Base-by-base conservation (phyloP, 2,888 invertebrate genomes). In the Camptogramma bilineatum region DNA sequence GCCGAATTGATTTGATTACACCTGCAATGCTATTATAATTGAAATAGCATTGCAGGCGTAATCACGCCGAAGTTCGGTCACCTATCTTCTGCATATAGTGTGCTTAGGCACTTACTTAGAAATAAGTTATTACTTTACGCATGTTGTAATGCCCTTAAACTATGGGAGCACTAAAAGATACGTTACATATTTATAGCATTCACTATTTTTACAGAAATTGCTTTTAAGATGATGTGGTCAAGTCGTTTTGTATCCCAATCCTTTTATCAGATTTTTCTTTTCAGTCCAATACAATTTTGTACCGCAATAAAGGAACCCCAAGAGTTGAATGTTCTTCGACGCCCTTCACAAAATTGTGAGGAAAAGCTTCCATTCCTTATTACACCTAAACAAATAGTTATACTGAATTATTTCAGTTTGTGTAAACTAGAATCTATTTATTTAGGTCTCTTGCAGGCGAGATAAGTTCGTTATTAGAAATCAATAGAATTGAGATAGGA, bases 321-420 rank as follows among this genome's bases (percentile, higher is more conserved):
- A 8, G n/a, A 48, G 21, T 34, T 48, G 24, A 53, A 17, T 21
- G 24, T 17, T 44, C 39, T 10, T 10, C 24, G 39, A 39, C 39
- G 24, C 31, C 51, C 42, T 55, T 54, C 50, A 51, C 51, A 2
- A 62, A 54, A 62, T 55, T 54, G 53, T n/a, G 39, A 53, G 48
- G 28, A 10, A 46, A 53, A 13, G 24, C 34, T 52, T 13, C n/a
- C 17, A 24, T 39, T 60, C 48, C 42, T 24, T n/a, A 48, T 4
- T 1, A 5, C 13, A 46, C 57, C n/a, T 4, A 31, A 46, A 5
- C 8, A 19, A 46, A n/a, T 19, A 18, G 44, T 16, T 8, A 44
- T 1, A 16, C 7, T 44, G 17, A 44, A 44, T 39, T 39, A 39
- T 3, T 39, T 13, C 4, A 3, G 13, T 2, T 3, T 4, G 17